Evolutionary conservation across 2,797 vertebrate species (phyloP), one percentile per base, ranked within the genome.

Genomic region (Anguilla pacifica): DNA sequence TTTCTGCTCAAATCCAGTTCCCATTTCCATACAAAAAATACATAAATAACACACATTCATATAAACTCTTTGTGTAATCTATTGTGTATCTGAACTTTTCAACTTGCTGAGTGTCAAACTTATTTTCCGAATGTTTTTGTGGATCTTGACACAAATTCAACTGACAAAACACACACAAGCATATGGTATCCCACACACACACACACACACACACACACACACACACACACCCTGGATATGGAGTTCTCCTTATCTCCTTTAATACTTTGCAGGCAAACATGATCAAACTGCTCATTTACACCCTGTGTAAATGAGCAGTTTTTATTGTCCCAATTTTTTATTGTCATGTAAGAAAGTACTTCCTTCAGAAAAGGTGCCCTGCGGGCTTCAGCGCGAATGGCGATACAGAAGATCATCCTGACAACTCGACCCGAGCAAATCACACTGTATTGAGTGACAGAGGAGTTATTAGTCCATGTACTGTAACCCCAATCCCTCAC

Each of bases 301-400:
- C 43, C 46, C 79, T 49, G 79, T 49, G n/a, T 22, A 46, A 22
- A 15, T 46, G 11, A 53, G 51, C 11, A 53, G 7, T 53, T 53
- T 53, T 53, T 13, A 9, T 17, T 57, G 57, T 59, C 17, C 43
- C 74, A 79, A 28, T 25, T 82, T 82, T 79, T 82, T 82, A 49
- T 82, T 82, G 79, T 49, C 79, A 82, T 82, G 51, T 82, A 82
- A 51, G 79, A 25, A 82, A 82, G 35, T 51, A 82, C 79, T 82
- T 82, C 43, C 46, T 13, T 51, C 79, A 82, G 46, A 82, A 82
- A 82, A 82, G 79, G 25, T 51, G 46, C 79, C 79, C 46, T 5
- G 79, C 22, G 79, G 79, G 46, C 43, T 19, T 49, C 46, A 22
- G 25, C 19, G 2, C 22, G 46, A 51, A 13, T 35, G 22, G 22